These are phyloP conservation scores for Drosophila neoperkinsi DNA, from an alignment of 2,888 invertebrate species.

Conservation along the genomic window DNA sequence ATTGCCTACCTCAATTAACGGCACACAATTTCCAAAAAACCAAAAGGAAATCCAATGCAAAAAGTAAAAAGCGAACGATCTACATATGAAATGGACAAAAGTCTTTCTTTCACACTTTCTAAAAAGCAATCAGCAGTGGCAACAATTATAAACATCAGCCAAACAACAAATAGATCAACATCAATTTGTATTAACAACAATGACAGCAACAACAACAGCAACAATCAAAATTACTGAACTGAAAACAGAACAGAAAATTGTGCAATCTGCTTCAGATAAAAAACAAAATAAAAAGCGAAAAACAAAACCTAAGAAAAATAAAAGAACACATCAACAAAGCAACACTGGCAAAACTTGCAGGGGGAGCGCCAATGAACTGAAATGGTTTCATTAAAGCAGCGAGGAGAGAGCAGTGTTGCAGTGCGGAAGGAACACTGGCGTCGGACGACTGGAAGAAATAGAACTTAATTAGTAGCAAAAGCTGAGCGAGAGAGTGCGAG, in stretches of 20 bases:
- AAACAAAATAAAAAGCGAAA: slow-evolving; percentile 44
- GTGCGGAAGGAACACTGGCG: slow-evolving; percentile 17
- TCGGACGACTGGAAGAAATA: slow-evolving; percentile 52
- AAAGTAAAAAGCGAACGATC: slow-evolving; percentile 12
- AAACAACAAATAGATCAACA: slow-evolving; percentile 70
- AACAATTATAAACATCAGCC: slow-evolving; percentile 49
- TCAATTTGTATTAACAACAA: slow-evolving; percentile 70
- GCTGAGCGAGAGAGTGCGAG: slow-evolving; percentile 5
- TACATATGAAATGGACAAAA: slow-evolving; percentile 15
- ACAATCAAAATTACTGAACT: slow-evolving; percentile 42
- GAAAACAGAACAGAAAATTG: slow-evolving; percentile 62
- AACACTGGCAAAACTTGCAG: slow-evolving; percentile 19
- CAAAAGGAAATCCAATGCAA: slow-evolving; percentile 17
- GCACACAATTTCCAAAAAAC: slow-evolving; percentile 19
- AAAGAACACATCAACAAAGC: slow-evolving; percentile 18
- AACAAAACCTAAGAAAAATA: slow-evolving; percentile 21
- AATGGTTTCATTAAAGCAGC: slow-evolving; percentile 66
- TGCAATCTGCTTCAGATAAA: slow-evolving; percentile 62
- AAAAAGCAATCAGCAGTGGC: slow-evolving; percentile 63
- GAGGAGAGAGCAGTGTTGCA: slow-evolving; percentile 3
- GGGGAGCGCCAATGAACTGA: slow-evolving; percentile 74
- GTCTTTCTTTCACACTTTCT: slow-evolving; percentile 67
- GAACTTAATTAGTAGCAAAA: slow-evolving; percentile 70
- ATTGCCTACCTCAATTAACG: slow-evolving; percentile 72
- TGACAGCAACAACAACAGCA: slow-evolving; percentile 35